Percentiles rank a stretch among this genome's conserved stretches.
Evolutionary conservation across 2,797 vertebrate species (phyloP).

Genomic region (Acanthopagrus latus): DNA sequence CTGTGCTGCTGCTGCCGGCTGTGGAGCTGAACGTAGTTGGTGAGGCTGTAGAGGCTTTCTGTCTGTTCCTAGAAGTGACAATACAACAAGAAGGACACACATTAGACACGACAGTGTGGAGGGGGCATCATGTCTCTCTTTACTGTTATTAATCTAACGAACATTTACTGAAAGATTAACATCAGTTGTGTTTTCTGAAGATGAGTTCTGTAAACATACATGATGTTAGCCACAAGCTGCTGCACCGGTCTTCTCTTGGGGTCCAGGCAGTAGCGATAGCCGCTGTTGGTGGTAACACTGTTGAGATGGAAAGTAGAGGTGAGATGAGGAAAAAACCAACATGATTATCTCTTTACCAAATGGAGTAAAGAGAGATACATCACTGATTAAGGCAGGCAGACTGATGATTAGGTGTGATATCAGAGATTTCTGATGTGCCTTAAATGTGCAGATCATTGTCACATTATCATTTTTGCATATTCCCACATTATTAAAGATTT

Average conservation of each 20-base stretch:
- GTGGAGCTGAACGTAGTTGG: neutral
- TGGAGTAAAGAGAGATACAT: no score
- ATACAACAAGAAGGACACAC: slow-evolving; percentile 1
- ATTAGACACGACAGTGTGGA: slow-evolving; percentile 16
- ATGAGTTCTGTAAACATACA: slow-evolving; percentile 36
- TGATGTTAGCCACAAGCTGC: slow-evolving; percentile 20
- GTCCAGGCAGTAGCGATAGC: slow-evolving; percentile 71
- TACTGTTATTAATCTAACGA: neutral
- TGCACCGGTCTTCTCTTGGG: slow-evolving; percentile 4
- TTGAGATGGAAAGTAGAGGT: slow-evolving; percentile 26
- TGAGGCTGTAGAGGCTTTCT: neutral
- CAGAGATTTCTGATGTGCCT: no score
- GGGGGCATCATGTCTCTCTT: neutral
- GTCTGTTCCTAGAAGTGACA: slow-evolving; percentile 10
- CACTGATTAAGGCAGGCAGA: no score
- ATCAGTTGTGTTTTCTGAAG: neutral
- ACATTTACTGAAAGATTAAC: neutral
- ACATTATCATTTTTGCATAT: no score
- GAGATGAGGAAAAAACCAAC: neutral
- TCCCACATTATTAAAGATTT: no score
- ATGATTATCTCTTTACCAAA: no score
- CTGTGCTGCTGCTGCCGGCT: neutral
- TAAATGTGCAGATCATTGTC: no score
- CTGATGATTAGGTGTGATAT: no score
- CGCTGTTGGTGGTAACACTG: slow-evolving; percentile 63